Conservation (phyloP, 2,113 vertebrate species). For the Oryzias curvinotus region DNA sequence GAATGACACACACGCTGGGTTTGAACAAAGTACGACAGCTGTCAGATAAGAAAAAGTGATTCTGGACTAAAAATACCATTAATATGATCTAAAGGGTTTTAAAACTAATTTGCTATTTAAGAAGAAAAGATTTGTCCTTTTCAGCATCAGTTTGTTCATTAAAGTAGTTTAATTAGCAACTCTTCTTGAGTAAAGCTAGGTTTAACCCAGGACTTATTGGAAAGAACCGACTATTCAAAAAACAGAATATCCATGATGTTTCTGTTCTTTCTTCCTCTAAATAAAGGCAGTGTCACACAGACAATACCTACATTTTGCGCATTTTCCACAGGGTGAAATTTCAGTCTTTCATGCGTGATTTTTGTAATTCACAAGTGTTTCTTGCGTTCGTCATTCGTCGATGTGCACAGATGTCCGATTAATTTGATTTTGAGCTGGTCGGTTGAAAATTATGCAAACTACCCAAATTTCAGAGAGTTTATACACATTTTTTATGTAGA, state of each 20-base stretch:
- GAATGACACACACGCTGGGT: constrained; percentile 58
- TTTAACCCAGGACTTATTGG: constrained; percentile 37
- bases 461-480: too few species aligned
- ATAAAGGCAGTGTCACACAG: too few species aligned
- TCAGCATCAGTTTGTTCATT: constrained; percentile 52
- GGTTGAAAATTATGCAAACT: too few species aligned
- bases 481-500: too few species aligned
- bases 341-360: too few species aligned
- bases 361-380: too few species aligned
- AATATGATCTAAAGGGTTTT: constrained; percentile 50
- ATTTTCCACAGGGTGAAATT: too few species aligned
- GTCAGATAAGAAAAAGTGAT: constrained; percentile 54
- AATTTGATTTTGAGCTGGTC: too few species aligned
- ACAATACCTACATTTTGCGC: too few species aligned
- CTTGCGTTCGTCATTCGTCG: too few species aligned
- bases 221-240: constrained; percentile 37
- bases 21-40: constrained; percentile 67
- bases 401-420: too few species aligned
- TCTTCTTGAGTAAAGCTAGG: constrained; percentile 41
- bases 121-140: constrained; percentile 46
- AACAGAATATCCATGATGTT: constrained; percentile 4
- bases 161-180: constrained; percentile 64
- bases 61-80: constrained; percentile 54
- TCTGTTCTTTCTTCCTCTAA: constrained; percentile 9
- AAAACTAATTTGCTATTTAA: constrained; percentile 62